Base-by-base conservation (phyloP, 2,888 invertebrate genomes). In the Trissoscelio sp. region DNA sequence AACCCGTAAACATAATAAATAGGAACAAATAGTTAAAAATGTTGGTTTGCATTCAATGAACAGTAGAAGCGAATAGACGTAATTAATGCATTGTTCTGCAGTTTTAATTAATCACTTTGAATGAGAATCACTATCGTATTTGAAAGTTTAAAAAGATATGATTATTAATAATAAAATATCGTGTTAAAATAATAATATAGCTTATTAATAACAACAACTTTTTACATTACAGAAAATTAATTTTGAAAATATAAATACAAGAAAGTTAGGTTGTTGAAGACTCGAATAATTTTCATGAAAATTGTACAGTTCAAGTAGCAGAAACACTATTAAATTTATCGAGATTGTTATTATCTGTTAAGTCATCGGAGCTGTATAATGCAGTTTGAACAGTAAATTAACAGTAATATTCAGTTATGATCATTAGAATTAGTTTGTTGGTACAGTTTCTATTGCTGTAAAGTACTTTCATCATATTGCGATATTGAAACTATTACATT, bases 271-370 rank as follows among this genome's bases (percentile, higher is more conserved):
- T 34, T 34, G 11, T 34, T 34, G 2, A 34, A 34, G 11, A 12
- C 14, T 39, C n/a, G 14, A 12, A 39, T 39, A 39, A 6, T 39
- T 39, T 39, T 39, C 39, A 14, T 39, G 16, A 44, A n/a, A 18
- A 44, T 16, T 44, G 44, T 18, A 44, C 18, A 18, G 1, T 18
- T 18, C 18, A 44, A n/a, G 9, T 18, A 31, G 16, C 11, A 34
- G 16, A 53, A 53, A 31, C 53, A 16, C 31, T 28, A 20, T 37
- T 57, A 37, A 57, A 34, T 57, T 57, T 57, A 57, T 57, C 20
- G 57, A 57, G 37, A 34, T n/a, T 53, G n/a, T 53, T n/a, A 57
- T 57, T 57, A 57, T 57, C 37, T 18, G 57, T 37, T 57, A 16
- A 37, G 57, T 37, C 57, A 37, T 34, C 18, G 20, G 20, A 31